A percentile compares a stretch with the other conserved stretches of the same genome.
phyloP scores from a whole-genome alignment of 1,140 invertebrate genomes.

The Drosophila pandora region DNA sequence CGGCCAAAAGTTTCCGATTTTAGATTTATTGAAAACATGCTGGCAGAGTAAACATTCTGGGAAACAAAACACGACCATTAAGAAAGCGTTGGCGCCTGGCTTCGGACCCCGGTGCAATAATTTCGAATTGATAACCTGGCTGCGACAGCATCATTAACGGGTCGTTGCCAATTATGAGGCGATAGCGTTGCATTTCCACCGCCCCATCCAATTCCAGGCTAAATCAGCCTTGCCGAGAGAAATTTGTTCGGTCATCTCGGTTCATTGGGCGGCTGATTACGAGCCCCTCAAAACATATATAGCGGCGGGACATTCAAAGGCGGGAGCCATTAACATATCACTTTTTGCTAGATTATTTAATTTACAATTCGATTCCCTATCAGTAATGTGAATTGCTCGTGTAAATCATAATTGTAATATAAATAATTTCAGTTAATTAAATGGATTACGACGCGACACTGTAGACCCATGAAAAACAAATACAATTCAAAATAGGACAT shows the following conservation, averaged over 20 bases:
- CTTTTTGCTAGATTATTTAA: not conserved
- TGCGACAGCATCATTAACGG: conserved; percentile 37
- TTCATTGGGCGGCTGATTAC: conserved; percentile 35
- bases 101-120: conserved; percentile 26
- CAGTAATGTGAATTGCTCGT: conserved; percentile 1
- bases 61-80: conserved; percentile 39
- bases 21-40: conserved; percentile 21
- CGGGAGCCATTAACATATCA: conserved; percentile 5
- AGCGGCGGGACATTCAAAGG: conserved; percentile 9
- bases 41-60: conserved; percentile 36
- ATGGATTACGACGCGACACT: conserved; percentile 3
- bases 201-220: conserved; percentile 27
- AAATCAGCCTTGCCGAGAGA: conserved; percentile 29
- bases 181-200: conserved; percentile 42
- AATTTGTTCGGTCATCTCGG: conserved; percentile 56
- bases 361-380: not conserved
- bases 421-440: not conserved
- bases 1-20: conserved; percentile 19
- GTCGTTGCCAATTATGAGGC: conserved; percentile 51
- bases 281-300: conserved; percentile 35
- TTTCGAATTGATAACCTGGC: conserved; percentile 54
- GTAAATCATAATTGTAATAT: not conserved
- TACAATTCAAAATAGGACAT: not conserved
- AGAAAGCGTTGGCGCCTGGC: conserved; percentile 46
- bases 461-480: not conserved